Evolutionary conservation across 1,140 invertebrate species (phyloP), one percentile per base, ranked within the genome.

Genomic region (Zaprionus lachaisei): DNA sequence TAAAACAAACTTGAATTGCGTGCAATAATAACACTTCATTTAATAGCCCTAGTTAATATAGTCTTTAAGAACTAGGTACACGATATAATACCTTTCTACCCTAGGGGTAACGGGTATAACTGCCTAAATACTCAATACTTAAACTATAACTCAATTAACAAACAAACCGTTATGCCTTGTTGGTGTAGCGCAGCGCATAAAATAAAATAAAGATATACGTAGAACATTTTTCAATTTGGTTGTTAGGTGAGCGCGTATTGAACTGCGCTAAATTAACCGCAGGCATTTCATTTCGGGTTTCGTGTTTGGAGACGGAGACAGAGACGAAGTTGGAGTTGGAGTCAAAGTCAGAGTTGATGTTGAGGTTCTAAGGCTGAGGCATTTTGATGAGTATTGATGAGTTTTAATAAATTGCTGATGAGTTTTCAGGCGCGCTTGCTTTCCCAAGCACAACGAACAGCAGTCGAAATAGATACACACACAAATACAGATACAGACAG

Each of bases 371-470:
- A 24, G 47, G 77, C 51, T 44, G 56, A 61, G 61, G 70, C 75
- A 80, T 80, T 81, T 81, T 91, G 89, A 91, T 91, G 89, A 91
- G 89, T 91, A 91, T 91, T 91, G 89, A 91, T 91, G 89, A 89
- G 85, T 90, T 90, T 89, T 85, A 90, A 90, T 90, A 90, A 90
- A 90, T 90, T 90, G 85, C 86, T 82, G 85, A 90, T 90, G 85
- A 90, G 81, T 90, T 78, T 78, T 69, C 66, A 70, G 67, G 72
- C 81, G 72, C 74, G 64, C 54, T 74, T 60, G 34, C 34, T 77
- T 78, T 78, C 76, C 72, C 76, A 78, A 77, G 69, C 69, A 55
- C 54, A 65, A 51, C 62, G n/a, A 65, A 49, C 47, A 56, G 17
- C 38, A 41, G 38, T 41, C 15, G 12, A n/a, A 26, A 15, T 28